A percentile compares a stretch with the other conserved stretches of the same genome.
Evolutionary conservation across 2,113 vertebrate genomes (phyloP).

Genomic region (Corydoras sp.): DNA sequence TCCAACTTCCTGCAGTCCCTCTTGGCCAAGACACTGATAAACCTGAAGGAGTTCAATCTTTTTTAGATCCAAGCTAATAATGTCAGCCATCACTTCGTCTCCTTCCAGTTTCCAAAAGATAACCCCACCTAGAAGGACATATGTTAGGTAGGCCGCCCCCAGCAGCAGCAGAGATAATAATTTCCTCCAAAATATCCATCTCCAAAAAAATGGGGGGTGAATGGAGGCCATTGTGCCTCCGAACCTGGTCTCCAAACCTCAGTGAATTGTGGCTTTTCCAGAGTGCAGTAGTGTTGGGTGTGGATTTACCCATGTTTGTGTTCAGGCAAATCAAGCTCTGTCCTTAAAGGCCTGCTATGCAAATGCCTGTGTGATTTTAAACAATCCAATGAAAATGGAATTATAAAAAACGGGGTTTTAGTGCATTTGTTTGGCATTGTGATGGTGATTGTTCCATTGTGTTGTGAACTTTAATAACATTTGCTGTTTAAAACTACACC

Average conservation of each 20-base stretch:
- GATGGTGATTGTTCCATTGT: too few species aligned
- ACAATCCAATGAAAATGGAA: neutral
- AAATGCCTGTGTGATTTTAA: slow-evolving; percentile 52
- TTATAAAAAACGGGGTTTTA: neutral
- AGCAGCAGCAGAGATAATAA: slow-evolving; percentile 63
- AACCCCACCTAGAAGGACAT: slow-evolving; percentile 72
- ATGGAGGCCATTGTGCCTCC: neutral
- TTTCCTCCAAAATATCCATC: slow-evolving; percentile 8
- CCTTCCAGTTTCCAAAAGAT: slow-evolving; percentile 79
- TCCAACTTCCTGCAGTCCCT: slow-evolving; percentile 61
- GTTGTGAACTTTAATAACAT: neutral
- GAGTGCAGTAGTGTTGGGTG: neutral
- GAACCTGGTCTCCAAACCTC: neutral
- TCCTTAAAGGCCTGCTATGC: slow-evolving; percentile 51
- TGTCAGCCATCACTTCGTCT: slow-evolving; percentile 41
- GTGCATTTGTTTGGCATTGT: too few species aligned
- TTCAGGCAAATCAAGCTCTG: neutral
- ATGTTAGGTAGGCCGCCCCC: slow-evolving; percentile 64
- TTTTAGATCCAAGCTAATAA: neutral
- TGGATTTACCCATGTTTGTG: slow-evolving; percentile 2
- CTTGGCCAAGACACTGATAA: slow-evolving; percentile 65
- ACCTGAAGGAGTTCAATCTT: slow-evolving; percentile 53
- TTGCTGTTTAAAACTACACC: too few species aligned
- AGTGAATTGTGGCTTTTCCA: neutral
- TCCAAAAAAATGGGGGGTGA: neutral